Percentiles rank a stretch among this genome's conserved stretches.
Evolutionary conservation across 2,797 vertebrate genomes (phyloP).

Genomic region (Serranus cabrilla): DNA sequence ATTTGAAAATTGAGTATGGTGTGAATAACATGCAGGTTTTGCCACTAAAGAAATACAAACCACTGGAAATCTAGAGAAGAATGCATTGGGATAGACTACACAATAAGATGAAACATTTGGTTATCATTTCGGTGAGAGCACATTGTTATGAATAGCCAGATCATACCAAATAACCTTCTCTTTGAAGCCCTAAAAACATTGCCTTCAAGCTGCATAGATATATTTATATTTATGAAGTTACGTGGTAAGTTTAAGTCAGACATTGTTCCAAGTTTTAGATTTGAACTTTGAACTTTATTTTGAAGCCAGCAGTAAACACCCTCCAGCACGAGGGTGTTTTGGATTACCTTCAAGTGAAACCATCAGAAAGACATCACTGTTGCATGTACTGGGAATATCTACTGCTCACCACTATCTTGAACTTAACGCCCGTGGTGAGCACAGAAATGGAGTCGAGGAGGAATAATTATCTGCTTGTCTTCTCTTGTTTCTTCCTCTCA

Average conservation of each 20-base stretch:
- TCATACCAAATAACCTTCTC: constrained; percentile 33
- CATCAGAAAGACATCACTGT: constrained; percentile 45
- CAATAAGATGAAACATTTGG: constrained; percentile 17
- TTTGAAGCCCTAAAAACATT: constrained; percentile 51
- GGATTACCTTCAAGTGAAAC: constrained; percentile 68
- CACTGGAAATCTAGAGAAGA: background rate
- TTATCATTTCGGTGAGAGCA: constrained; percentile 17
- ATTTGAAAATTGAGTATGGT: constrained; percentile 6
- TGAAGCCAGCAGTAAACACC: constrained; percentile 53
- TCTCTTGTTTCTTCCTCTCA: background rate
- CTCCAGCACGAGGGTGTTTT: constrained; percentile 66
- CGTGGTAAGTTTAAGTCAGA: constrained; percentile 37
- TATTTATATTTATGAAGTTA: constrained; percentile 18
- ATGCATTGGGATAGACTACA: constrained; percentile 13
- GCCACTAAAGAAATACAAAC: background rate
- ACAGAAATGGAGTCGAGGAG: constrained; percentile 1
- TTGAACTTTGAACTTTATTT: constrained; percentile 67
- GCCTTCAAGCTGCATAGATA: constrained; percentile 34
- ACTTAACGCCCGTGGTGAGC: constrained; percentile 35
- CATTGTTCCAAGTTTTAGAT: constrained; percentile 49
- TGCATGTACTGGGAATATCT: constrained; percentile 53
- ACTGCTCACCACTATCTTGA: constrained; percentile 44
- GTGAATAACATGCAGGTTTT: constrained; percentile 8
- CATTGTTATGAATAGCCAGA: constrained; percentile 12
- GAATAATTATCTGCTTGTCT: constrained; percentile 34